Evolutionary conservation across 1,140 invertebrate species (phyloP).

Genomic region (Atta cephalotes): DNA sequence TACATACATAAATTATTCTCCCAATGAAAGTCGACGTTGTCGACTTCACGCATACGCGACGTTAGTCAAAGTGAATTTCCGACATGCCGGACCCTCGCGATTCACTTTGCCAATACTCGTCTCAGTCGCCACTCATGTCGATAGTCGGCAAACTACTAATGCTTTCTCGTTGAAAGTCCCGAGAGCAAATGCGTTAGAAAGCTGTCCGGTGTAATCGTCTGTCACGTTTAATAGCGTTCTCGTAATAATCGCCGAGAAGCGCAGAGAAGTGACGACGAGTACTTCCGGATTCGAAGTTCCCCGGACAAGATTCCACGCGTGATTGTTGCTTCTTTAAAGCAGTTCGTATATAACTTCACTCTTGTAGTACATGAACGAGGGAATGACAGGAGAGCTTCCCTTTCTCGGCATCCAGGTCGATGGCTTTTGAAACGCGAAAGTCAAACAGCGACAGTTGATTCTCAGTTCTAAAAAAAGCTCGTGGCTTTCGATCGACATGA

Average conservation of each 20-base stretch:
- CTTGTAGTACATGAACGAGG: conserved; percentile 17
- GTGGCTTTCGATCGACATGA: conserved; percentile 45
- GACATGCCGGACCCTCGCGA: not conserved
- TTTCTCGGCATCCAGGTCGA: conserved; percentile 16
- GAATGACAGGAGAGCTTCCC: conserved; percentile 27
- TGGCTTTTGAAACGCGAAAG: conserved; percentile 32
- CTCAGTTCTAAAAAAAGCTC: conserved; percentile 38
- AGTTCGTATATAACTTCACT: conserved; percentile 7
- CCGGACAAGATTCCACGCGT: not conserved
- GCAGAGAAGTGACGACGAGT: conserved; percentile 24
- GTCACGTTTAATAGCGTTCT: conserved; percentile 55
- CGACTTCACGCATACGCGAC: not conserved
- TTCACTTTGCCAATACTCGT: conserved; percentile 40
- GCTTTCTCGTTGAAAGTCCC: conserved; percentile 36
- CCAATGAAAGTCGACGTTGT: not conserved
- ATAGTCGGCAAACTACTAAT: conserved; percentile 19
- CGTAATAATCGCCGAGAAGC: conserved; percentile 63
- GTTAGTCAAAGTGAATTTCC: conserved; percentile 40
- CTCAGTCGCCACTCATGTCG: not conserved
- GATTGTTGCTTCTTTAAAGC: conserved; percentile 43
- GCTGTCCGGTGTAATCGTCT: not conserved
- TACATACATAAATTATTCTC: not conserved
- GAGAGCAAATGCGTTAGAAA: conserved; percentile 27
- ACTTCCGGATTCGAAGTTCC: conserved; percentile 15
- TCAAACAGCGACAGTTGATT: conserved; percentile 49